Evolutionary conservation across 2,888 invertebrate genomes (phyloP).

Genomic region (Bembecia ichneumoniformis): DNA sequence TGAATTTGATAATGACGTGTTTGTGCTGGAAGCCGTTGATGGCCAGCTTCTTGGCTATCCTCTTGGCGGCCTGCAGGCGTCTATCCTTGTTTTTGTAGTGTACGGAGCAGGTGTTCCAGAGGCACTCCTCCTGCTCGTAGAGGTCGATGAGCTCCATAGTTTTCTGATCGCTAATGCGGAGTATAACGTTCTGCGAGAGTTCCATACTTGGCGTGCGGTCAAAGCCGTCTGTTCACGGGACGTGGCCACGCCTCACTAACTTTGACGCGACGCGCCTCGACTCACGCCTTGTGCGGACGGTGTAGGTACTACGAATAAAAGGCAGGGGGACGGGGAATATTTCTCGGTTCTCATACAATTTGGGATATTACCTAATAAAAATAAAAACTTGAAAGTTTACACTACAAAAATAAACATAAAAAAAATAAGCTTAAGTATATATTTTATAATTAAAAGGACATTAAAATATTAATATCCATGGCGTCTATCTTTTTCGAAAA

Average conservation of each 20-base stretch:
- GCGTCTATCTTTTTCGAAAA: too few relatives aligned
- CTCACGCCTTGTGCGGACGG: neutral
- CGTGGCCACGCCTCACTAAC: constrained; percentile 27
- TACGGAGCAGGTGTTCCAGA: constrained; percentile 30
- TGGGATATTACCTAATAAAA: too few relatives aligned
- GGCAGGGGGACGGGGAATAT: too few relatives aligned
- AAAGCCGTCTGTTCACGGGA: constrained; percentile 14
- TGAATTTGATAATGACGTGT: constrained; percentile 44
- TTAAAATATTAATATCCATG: too few relatives aligned
- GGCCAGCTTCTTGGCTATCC: constrained; percentile 30
- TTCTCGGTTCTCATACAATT: too few relatives aligned
- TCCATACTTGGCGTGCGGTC: constrained; percentile 2
- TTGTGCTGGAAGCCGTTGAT: constrained; percentile 28
- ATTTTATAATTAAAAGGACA: too few relatives aligned
- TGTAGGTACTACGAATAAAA: too few relatives aligned
- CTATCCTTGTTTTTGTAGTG: constrained; percentile 26
- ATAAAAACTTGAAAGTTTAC: too few relatives aligned
- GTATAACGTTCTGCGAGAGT: constrained; percentile 13
- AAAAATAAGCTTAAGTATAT: too few relatives aligned
- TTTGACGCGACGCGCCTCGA: constrained; percentile 1
- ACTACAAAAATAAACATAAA: too few relatives aligned
- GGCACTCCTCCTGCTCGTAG: constrained; percentile 28
- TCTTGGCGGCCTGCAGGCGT: constrained; percentile 19
- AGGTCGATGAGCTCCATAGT: constrained; percentile 30
- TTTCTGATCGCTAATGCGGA: constrained; percentile 22